Evolutionary conservation across 1,140 invertebrate species (phyloP).

Genomic region (Lepidotrigona ventralis): DNA sequence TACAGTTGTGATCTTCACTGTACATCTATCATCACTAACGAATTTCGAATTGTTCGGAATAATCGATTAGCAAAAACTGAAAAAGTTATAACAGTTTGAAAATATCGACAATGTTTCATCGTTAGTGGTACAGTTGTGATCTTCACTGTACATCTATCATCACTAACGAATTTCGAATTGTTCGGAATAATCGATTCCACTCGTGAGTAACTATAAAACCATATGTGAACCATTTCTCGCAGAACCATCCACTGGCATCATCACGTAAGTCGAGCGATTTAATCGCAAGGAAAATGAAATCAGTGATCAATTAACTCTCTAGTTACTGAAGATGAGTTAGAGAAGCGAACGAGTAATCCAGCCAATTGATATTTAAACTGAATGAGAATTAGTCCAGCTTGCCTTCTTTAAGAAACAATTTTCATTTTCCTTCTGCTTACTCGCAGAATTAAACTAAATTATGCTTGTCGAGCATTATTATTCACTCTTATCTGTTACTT

Average conservation of each 20-base stretch:
- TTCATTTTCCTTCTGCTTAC: not conserved
- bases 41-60: constrained; percentile 11
- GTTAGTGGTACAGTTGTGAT: too few species aligned
- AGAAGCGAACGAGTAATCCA: not conserved
- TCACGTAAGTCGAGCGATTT: constrained; percentile 64
- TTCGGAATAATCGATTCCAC: constrained; percentile 12
- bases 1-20: too few species aligned
- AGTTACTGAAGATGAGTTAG: not conserved
- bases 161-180: constrained; percentile 33
- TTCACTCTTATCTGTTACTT: not conserved
- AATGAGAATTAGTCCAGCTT: not conserved
- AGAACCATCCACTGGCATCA: constrained; percentile 67
- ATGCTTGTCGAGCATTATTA: too few species aligned
- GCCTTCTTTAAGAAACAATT: not conserved
- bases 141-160: not conserved
- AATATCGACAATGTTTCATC: too few species aligned
- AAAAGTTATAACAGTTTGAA: not conserved
- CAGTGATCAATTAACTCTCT: not conserved
- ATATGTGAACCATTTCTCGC: constrained; percentile 74
- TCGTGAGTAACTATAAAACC: constrained; percentile 47
- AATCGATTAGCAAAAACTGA: not conserved
- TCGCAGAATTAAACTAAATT: not conserved
- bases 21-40: constrained; percentile 29
- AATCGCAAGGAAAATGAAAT: not conserved
- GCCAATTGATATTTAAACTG: not conserved